These are phyloP conservation scores for Papilio demoleus DNA, from an alignment of 2,888 invertebrate species.

Conservation along the genomic window DNA sequence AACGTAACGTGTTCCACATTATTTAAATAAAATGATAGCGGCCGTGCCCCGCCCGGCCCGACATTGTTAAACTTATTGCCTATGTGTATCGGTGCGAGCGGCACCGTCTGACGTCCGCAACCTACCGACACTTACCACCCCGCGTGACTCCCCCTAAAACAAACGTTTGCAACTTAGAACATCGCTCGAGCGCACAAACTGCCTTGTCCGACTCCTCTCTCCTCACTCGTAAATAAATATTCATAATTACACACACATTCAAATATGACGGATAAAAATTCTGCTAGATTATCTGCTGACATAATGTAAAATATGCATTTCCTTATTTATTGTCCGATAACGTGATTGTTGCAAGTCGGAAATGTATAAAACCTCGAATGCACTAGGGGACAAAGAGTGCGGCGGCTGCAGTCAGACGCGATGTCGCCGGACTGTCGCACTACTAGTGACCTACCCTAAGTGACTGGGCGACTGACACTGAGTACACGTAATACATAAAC, in stretches of 20 bases:
- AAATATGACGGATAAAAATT: background rate
- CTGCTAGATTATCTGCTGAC: background rate
- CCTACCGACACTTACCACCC: slow-evolving; percentile 37
- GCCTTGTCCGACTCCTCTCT: background rate
- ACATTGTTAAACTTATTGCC: slow-evolving; percentile 21
- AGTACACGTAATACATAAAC: background rate
- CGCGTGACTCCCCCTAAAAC: slow-evolving; percentile 42
- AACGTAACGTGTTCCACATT: slow-evolving; percentile 5
- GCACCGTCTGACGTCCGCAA: slow-evolving; percentile 28
- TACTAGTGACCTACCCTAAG: too few relatives aligned
- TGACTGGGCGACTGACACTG: background rate
- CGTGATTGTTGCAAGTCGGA: background rate
- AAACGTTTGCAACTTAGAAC: slow-evolving; percentile 38
- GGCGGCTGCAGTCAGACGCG: background rate
- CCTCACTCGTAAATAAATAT: background rate
- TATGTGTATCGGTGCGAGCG: slow-evolving; percentile 16
- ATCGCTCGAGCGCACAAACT: slow-evolving; percentile 26
- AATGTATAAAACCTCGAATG: slow-evolving; percentile 14
- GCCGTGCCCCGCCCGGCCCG: slow-evolving; percentile 31
- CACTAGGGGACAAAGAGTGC: slow-evolving; percentile 14
- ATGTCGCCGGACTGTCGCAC: too few relatives aligned
- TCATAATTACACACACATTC: background rate
- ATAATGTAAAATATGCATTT: background rate
- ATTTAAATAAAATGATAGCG: slow-evolving; percentile 21
- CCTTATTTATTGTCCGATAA: background rate